Conservation (phyloP, 2,113 vertebrate species). For the Pluvialis apricaria region DNA sequence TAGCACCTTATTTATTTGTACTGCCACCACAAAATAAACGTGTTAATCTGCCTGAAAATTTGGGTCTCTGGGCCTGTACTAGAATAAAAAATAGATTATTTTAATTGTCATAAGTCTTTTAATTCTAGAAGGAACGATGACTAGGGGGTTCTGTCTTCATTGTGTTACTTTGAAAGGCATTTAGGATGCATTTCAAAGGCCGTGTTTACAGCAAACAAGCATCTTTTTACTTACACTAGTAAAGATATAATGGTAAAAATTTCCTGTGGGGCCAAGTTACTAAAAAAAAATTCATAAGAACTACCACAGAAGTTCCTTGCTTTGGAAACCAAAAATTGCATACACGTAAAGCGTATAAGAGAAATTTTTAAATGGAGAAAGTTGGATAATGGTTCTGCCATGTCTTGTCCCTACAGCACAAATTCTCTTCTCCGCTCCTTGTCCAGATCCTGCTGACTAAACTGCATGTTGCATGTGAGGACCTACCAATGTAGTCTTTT, state of each 20-base stretch:
- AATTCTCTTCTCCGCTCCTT: not conserved
- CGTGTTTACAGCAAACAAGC: not conserved
- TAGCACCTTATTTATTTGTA: not conserved
- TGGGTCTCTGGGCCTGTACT: not conserved
- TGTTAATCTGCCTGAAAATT: not conserved
- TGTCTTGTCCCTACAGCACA: not conserved
- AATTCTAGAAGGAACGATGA: not conserved
- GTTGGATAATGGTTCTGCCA: not conserved
- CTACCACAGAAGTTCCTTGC: not conserved
- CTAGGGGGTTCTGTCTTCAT: not conserved
- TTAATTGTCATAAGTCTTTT: not conserved
- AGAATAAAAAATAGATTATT: not conserved
- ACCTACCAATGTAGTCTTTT: not conserved
- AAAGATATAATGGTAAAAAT: not conserved
- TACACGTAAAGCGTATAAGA: accelerated
- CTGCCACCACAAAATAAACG: not conserved
- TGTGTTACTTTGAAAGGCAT: not conserved
- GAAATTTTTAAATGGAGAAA: not conserved
- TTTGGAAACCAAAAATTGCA: not conserved
- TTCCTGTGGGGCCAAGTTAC: not conserved
- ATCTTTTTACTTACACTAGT: not conserved
- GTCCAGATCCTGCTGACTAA: not conserved
- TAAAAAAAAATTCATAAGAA: not conserved
- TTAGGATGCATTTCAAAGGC: not conserved
- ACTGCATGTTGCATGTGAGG: not conserved